Evolutionary conservation across 2,888 invertebrate genomes (phyloP).

Genomic region (Rhingia campestris): DNA sequence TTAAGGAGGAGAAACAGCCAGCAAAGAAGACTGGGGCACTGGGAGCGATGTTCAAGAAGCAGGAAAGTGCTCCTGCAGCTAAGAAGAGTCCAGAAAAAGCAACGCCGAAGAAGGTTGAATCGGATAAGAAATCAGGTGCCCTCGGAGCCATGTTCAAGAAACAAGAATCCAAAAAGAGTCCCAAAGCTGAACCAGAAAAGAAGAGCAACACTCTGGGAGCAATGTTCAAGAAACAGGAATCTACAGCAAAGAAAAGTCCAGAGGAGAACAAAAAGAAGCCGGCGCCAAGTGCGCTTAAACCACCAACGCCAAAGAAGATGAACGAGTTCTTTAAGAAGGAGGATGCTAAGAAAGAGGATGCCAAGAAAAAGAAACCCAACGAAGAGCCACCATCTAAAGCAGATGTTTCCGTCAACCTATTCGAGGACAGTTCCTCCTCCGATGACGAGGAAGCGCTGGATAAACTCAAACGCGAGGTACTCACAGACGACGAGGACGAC

Average conservation of each 20-base stretch:
- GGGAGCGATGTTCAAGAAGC: slow-evolving; percentile 57
- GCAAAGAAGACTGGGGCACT: slow-evolving; percentile 37
- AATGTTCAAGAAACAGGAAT: slow-evolving; percentile 46
- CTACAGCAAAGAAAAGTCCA: slow-evolving; percentile 22
- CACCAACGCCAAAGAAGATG: slow-evolving; percentile 74
- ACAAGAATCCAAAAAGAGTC: slow-evolving; percentile 48
- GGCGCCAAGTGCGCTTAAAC: slow-evolving; percentile 51
- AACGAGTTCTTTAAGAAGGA: slow-evolving; percentile 75
- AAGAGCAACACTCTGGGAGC: slow-evolving; percentile 34
- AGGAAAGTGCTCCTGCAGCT: slow-evolving; percentile 42
- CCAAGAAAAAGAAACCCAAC: slow-evolving; percentile 2
- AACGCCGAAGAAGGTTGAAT: slow-evolving; percentile 40
- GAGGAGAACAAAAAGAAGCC: slow-evolving; percentile 39
- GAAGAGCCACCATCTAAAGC: slow-evolving; percentile 55
- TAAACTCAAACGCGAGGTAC: slow-evolving; percentile 77
- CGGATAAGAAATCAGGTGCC: slow-evolving; percentile 19
- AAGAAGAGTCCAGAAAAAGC: slow-evolving; percentile 47
- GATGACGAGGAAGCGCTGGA: slow-evolving; percentile 80
- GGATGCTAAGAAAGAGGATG: slow-evolving; percentile 64
- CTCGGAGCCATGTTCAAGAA: slow-evolving; percentile 60
- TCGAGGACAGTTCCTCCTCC: slow-evolving; percentile 77
- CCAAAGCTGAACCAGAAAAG: slow-evolving; percentile 70
- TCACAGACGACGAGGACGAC: slow-evolving; percentile 75
- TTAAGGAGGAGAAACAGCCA: slow-evolving; percentile 36
- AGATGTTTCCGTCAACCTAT: slow-evolving; percentile 79